Base-by-base conservation (phyloP, 2,888 invertebrate genomes). In the Atherix ibis region DNA sequence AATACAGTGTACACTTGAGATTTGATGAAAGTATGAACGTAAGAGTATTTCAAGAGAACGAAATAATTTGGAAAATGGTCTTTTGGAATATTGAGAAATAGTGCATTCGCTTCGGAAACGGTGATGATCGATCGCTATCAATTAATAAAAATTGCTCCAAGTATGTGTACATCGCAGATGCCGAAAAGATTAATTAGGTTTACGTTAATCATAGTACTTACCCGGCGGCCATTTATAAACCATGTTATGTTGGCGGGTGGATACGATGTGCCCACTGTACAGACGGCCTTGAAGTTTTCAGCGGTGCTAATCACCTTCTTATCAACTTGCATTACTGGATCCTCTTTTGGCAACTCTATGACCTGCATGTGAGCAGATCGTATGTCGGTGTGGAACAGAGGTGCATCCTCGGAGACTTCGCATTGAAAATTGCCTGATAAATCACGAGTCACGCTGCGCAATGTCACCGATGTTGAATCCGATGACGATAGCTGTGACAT, bases 401-500 rank as follows among this genome's bases (percentile, higher is more conserved):
- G 68, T 22, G 66, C 68, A 53, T 68, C 68, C 40, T 67, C 68
- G n/a, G 68, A 67, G 26, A 68, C 68, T 53, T 68, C 68, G 43
- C 68, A 68, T 48, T 67, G 67, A 51, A 65, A 68, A 50, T 57
- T 63, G 36, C 68, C 68, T 24, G 67, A 63, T 40, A 68, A 58
- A 43, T 67, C 67, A 34, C 66, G 55, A 29, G 64, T 65, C 27
- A 68, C 68, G 42, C 66, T 62, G 36, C 59, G 60, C 39, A 68
- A 48, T 17, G 67, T 68, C 10, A 68, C 68, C 40, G 66, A 63
- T 34, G 60, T 62, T 31, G 66, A 62, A 49, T 68, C 67, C 15
- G 68, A 68, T 40, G 61, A 63, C 39, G 58, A 53, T 31, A 67
- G 51, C 68, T 68, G 56, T 32, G 55, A 56, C 43, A n/a, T n/a